These are phyloP conservation scores for Silurus lanzhouensis DNA, from an alignment of 2,797 vertebrate genomes.

Conservation along the genomic window DNA sequence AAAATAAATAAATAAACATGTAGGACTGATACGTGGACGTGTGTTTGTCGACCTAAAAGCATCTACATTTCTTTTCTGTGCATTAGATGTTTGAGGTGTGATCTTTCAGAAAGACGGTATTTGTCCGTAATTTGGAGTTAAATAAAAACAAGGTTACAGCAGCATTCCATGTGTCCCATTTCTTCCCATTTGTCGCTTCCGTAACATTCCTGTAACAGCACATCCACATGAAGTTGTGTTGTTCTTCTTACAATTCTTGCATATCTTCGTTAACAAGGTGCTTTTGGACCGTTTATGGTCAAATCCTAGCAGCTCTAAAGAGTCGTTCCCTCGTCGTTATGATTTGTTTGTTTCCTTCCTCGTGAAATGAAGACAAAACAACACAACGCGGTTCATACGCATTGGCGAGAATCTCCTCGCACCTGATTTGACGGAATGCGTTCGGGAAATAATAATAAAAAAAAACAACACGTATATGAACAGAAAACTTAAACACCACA, in stretches of 20 bases:
- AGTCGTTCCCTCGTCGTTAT: not conserved
- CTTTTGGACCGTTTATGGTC: not conserved
- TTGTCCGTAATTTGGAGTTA: not conserved
- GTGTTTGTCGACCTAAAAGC: not conserved
- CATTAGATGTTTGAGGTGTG: no score
- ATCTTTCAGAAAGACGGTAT: no score
- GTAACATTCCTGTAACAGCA: not conserved
- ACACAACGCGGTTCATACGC: not conserved
- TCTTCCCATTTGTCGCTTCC: no score
- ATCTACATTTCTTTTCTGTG: not conserved
- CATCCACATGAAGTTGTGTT: not conserved
- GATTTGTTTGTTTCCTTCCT: not conserved
- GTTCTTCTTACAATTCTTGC: not conserved
- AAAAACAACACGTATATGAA: no score
- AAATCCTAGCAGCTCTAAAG: not conserved
- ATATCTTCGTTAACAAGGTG: not conserved
- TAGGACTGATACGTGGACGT: not conserved
- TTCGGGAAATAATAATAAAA: no score
- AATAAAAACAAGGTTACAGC: not conserved
- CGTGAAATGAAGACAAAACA: not conserved
- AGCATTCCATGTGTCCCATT: not conserved
- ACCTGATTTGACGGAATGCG: no score
- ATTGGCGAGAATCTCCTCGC: not conserved
- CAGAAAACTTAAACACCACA: no score
- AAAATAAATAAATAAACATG: not conserved